Percentiles rank a stretch among this genome's conserved stretches.
phyloP scores from a whole-genome alignment of 2,888 invertebrate genomes.

The Macrophya annulata region DNA sequence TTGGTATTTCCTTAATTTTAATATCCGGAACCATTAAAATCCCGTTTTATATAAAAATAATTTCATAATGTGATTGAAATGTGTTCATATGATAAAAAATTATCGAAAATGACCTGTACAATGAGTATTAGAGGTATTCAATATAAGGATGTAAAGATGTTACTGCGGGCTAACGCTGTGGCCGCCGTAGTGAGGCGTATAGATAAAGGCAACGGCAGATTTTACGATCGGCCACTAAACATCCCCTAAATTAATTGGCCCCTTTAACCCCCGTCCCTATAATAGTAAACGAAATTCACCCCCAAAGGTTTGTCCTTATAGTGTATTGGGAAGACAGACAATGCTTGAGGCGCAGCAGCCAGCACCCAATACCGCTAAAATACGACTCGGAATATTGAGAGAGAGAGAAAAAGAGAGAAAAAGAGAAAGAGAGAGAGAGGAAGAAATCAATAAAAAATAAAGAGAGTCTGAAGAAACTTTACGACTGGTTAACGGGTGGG shows the following conservation, averaged over 20 bases:
- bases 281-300: constrained; percentile 55
- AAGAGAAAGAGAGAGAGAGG: constrained; percentile 2
- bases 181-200: not conserved
- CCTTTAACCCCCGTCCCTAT: constrained; percentile 43
- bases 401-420: not conserved
- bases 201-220: constrained; percentile 41
- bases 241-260: constrained; percentile 73
- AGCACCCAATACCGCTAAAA: constrained; percentile 48
- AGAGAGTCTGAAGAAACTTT: constrained; percentile 43
- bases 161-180: not conserved
- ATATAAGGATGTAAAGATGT: constrained; percentile 39
- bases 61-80: no score
- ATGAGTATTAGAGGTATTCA: not conserved
- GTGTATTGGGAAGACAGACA: constrained; percentile 38
- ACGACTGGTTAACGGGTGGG: constrained; percentile 50
- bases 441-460: constrained; percentile 52
- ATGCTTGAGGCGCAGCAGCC: constrained; percentile 10
- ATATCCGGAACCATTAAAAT: no score
- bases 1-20: no score
- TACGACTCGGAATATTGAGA: constrained; percentile 45
- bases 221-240: constrained; percentile 70
- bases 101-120: not conserved
- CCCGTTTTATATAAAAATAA: no score
- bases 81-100: not conserved
- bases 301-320: constrained; percentile 55